phyloP scores from a whole-genome alignment of 1,140 invertebrate genomes.

The Protaetia brevitarsis region DNA sequence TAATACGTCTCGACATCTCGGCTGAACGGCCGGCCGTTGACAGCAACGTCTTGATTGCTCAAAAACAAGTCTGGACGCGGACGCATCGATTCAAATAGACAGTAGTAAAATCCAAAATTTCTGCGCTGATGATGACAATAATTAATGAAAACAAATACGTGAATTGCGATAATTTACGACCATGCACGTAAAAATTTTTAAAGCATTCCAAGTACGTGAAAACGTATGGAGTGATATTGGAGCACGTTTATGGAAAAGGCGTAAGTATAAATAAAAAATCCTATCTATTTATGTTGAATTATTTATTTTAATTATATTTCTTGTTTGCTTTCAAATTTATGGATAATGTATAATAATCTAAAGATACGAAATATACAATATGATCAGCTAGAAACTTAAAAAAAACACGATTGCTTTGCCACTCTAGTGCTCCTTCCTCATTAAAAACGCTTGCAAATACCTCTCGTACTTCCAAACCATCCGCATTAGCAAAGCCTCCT shows the following conservation, averaged over 20 bases:
- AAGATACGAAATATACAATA: not conserved
- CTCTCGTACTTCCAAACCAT: not conserved
- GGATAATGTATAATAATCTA: no score
- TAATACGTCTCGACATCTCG: no score
- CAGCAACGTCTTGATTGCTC: no score
- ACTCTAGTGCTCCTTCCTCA: not conserved
- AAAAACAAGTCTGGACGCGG: not conserved
- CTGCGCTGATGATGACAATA: not conserved
- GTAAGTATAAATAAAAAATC: not conserved
- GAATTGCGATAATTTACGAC: constrained; percentile 10
- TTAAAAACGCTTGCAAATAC: not conserved
- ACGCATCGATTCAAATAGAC: not conserved
- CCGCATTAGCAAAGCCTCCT: not conserved
- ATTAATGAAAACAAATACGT: constrained; percentile 2
- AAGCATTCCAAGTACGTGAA: constrained; percentile 9
- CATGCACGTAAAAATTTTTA: constrained; percentile 17
- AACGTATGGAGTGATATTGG: constrained; percentile 12
- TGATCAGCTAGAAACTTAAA: not conserved
- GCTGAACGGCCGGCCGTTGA: no score
- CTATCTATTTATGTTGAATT: not conserved
- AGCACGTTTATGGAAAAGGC: no score
- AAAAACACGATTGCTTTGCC: not conserved
- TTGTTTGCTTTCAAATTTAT: no score
- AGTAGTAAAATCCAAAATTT: not conserved
- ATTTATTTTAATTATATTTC: not conserved